Conservation (phyloP, 2,888 invertebrate genomes). For the Lamellibrachia satsuma region DNA sequence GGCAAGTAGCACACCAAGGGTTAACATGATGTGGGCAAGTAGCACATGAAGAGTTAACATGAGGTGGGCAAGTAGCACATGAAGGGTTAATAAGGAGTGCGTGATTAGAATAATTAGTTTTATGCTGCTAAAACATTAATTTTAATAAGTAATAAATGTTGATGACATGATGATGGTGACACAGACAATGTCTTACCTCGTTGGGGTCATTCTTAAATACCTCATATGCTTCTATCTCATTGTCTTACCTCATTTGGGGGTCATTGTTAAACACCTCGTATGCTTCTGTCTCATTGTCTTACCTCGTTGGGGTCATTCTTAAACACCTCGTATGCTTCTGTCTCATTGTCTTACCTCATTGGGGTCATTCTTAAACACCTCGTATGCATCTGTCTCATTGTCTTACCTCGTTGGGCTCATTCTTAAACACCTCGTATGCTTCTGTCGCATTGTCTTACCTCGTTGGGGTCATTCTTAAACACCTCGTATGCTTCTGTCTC, state of each 20-base stretch:
- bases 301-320: conserved; percentile 35
- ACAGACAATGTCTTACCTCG: conserved; percentile 47
- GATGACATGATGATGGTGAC: not conserved
- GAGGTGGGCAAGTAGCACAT: too few relatives aligned
- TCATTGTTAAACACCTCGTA: not conserved
- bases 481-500: conserved; percentile 54
- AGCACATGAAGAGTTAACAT: too few relatives aligned
- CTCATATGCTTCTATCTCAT: conserved; percentile 59
- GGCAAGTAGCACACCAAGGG: too few relatives aligned
- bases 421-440: not conserved
- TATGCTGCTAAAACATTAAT: too few relatives aligned
- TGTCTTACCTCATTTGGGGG: conserved; percentile 33
- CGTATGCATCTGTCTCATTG: conserved; percentile 59
- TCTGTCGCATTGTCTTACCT: conserved; percentile 46
- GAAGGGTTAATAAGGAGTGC: too few relatives aligned
- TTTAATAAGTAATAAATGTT: not conserved
- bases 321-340: conserved; percentile 61
- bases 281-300: conserved; percentile 40
- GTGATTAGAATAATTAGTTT: too few relatives aligned
- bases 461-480: conserved; percentile 51
- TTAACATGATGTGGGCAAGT: too few relatives aligned
- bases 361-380: conserved; percentile 56
- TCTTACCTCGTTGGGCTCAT: conserved; percentile 32
- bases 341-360: conserved; percentile 50
- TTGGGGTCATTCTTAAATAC: conserved; percentile 48